phyloP scores from a whole-genome alignment of 2,113 vertebrate species.

The Calyptommatus sinebrachiatus region DNA sequence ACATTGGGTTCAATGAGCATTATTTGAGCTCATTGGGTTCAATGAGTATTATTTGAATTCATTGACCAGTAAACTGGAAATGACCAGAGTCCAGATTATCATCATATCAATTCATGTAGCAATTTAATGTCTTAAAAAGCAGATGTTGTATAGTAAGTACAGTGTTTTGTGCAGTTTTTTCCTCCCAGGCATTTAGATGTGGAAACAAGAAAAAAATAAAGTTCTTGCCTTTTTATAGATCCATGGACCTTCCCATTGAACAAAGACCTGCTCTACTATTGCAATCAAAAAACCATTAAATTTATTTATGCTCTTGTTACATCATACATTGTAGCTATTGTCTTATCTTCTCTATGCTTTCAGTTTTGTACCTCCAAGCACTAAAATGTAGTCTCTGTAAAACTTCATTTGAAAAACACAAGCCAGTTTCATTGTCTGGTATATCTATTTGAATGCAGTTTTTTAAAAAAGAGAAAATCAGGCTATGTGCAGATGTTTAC shows the following conservation, averaged over 20 bases:
- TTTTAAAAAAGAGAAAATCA: neutral
- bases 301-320: neutral
- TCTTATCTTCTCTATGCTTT: constrained; percentile 18
- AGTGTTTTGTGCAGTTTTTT: neutral
- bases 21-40: no score
- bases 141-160: neutral
- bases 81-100: neutral
- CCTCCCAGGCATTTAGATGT: neutral
- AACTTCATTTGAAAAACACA: neutral
- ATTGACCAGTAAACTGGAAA: no score
- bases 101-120: neutral
- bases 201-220: neutral
- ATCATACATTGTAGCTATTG: neutral
- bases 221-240: neutral
- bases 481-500: neutral
- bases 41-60: no score
- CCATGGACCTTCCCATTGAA: neutral
- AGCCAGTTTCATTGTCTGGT: neutral
- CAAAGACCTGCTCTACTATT: neutral
- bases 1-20: no score
- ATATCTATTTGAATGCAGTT: neutral
- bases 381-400: neutral
- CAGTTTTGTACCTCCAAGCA: neutral
- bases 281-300: neutral
- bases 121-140: neutral